Evolutionary conservation across 2,113 vertebrate species (phyloP).

Genomic region (Cephalopterus ornatus): DNA sequence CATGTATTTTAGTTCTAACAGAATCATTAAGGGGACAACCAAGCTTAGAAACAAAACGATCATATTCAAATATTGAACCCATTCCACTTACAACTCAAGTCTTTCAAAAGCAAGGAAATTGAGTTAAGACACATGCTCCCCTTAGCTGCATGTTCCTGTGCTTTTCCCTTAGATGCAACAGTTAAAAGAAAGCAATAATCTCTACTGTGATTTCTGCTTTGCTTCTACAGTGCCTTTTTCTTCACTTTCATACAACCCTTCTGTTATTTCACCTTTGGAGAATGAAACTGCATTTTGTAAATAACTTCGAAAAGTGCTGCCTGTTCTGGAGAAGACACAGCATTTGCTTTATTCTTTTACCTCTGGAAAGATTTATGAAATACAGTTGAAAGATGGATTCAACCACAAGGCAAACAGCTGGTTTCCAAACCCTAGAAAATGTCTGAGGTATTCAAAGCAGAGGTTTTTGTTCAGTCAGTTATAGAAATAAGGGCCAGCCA

Average conservation of each 20-base stretch:
- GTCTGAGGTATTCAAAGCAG: conserved; percentile 16
- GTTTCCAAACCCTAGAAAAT: background rate
- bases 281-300: conserved; percentile 9
- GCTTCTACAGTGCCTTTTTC: background rate
- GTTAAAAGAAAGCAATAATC: conserved; percentile 22
- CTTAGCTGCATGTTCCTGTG: background rate
- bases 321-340: background rate
- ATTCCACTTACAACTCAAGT: background rate
- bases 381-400: background rate
- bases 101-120: background rate
- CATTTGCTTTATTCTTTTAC: conserved; percentile 43
- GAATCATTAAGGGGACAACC: background rate
- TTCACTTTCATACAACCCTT: background rate
- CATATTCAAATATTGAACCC: background rate
- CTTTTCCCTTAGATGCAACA: background rate
- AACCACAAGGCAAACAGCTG: background rate
- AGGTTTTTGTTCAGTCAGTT: conserved; percentile 10
- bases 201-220: conserved; percentile 17
- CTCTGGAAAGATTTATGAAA: conserved; percentile 46
- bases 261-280: background rate
- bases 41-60: conserved; percentile 2
- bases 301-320: conserved; percentile 11
- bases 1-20: background rate
- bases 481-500: conserved; percentile 2
- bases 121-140: background rate